These are phyloP conservation scores for Hylaeus volcanicus DNA, from an alignment of 1,140 invertebrate species.

Conservation along the genomic window DNA sequence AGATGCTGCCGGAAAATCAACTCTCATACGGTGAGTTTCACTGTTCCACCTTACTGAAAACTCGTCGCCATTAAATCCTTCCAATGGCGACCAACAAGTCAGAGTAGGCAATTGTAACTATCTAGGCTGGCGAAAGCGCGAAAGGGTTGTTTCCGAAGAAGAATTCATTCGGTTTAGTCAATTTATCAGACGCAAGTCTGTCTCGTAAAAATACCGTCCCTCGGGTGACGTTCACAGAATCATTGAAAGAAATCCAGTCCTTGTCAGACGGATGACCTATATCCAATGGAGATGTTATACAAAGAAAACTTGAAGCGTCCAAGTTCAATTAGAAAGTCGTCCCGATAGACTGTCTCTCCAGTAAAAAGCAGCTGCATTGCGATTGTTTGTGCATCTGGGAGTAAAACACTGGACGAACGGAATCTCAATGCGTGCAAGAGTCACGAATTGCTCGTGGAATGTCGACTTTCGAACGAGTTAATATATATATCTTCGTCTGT, in stretches of 20 bases:
- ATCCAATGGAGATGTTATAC: not conserved
- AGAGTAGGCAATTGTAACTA: no score
- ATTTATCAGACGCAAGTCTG: no score
- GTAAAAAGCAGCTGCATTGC: not conserved
- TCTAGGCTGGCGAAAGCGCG: no score
- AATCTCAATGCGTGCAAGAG: not conserved
- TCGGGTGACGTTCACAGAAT: no score
- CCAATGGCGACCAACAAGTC: no score
- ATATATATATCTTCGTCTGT: not conserved
- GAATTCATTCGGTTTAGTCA: no score
- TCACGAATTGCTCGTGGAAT: slow-evolving; percentile 4
- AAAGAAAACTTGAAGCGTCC: no score
- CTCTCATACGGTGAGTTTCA: slow-evolving; percentile 84
- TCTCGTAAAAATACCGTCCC: no score
- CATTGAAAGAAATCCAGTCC: no score
- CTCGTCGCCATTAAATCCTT: not conserved
- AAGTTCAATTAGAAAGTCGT: not conserved
- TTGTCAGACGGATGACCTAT: no score
- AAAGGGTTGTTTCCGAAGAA: no score
- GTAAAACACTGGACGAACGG: not conserved
- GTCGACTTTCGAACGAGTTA: not conserved
- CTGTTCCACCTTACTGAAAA: slow-evolving; percentile 13
- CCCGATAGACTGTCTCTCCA: not conserved
- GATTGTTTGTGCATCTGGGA: not conserved
- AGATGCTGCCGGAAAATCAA: slow-evolving; percentile 86